A percentile compares a stretch with the other conserved stretches of the same genome.
Evolutionary conservation across 2,797 vertebrate species (phyloP).

Genomic region (Leucoraja ocellata): DNA sequence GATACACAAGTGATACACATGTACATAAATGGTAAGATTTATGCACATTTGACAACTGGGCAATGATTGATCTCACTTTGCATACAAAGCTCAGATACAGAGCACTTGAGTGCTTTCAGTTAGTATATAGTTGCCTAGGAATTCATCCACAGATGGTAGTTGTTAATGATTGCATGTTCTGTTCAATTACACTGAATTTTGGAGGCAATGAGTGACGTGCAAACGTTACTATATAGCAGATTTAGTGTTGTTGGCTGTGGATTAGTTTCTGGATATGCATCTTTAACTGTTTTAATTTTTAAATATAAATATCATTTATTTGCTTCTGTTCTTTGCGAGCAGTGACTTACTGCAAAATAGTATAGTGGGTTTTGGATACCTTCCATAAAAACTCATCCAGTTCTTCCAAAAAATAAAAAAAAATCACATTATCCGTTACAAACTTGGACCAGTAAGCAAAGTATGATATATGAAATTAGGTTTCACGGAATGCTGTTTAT

Average conservation of each 20-base stretch:
- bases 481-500: constrained; percentile 1
- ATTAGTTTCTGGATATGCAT: background rate
- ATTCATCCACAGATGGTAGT: too few relatives aligned
- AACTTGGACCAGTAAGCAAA: background rate
- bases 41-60: background rate
- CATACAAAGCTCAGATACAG: background rate
- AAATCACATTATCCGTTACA: background rate
- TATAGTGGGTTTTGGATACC: background rate
- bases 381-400: background rate
- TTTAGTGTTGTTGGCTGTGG: too few relatives aligned
- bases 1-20: too few relatives aligned
- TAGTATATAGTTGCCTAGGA: too few relatives aligned
- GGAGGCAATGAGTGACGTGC: too few relatives aligned
- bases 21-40: background rate
- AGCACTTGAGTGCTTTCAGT: background rate
- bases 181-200: too few relatives aligned
- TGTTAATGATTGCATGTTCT: too few relatives aligned
- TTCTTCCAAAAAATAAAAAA: background rate
- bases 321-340: background rate
- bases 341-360: background rate
- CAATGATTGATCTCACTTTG: background rate
- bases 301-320: background rate
- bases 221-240: too few relatives aligned
- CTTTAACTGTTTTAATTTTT: background rate
- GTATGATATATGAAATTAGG: background rate